Base-by-base conservation (phyloP, 2,113 vertebrate species). In the Phrynosoma platyrhinos region DNA sequence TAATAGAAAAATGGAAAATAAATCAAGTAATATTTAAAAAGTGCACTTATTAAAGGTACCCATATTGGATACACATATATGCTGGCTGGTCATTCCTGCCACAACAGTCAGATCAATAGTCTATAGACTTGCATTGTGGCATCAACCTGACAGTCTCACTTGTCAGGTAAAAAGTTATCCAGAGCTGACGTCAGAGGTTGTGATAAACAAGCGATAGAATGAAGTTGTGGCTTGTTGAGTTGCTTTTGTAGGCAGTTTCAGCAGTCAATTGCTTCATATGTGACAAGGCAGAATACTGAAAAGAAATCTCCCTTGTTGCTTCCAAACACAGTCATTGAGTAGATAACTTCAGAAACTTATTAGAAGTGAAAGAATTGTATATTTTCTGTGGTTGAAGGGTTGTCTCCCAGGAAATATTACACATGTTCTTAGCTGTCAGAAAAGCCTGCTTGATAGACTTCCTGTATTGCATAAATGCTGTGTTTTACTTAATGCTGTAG, bases 391-490 rank as follows among this genome's bases (percentile, higher is more conserved):
- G n/a, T 27, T 81, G 25, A 27, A 81, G 23, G 32, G 16, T 30
- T 30, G 9, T n/a, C 71, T 91, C 20, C 52, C 32, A 42, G 6
- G 52, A 9, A 27, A 12, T 86, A 69, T 62, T 71, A 72, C n/a
- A 18, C 25, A 12, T 47, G 40, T 81, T 30, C 30, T 62, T 0
- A 69, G 18, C 16, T 62, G 36, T 14, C 23, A 0, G 27, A 62
- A 78, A 47, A 66, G 62, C 47, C 69, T 32, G 14, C 9, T n/a
- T 87, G 91, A 90, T 68, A 91, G 47, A 81, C 92, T 92, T 89
- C 62, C 84, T 91, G 88, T n/a, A 0, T 94, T 92, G 89, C 79
- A 62, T 68, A 53, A 84, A 47, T 90, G 5, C 52, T 36, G n/a
- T 12, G 0, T 68, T 1, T 0, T 64, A 78, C 2, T 0, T 71